Evolutionary conservation across 2,113 vertebrate genomes (phyloP).

Genomic region (Gopherus flavomarginatus): DNA sequence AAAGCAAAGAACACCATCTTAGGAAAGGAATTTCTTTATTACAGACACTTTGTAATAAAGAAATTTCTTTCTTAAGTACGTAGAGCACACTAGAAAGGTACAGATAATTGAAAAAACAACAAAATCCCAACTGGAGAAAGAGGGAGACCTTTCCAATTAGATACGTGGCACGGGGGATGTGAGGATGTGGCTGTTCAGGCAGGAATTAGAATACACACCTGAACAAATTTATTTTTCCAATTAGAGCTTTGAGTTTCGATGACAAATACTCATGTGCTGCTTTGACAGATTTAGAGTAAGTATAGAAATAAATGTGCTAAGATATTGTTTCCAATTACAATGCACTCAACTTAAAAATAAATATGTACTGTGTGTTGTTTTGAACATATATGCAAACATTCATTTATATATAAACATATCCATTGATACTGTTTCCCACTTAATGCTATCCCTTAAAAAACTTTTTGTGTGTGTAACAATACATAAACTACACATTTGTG

Average conservation of each 20-base stretch:
- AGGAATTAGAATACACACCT: background rate
- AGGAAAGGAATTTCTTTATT: no score
- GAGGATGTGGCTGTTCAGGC: background rate
- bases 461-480: no score
- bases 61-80: no score
- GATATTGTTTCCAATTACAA: background rate
- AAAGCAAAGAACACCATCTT: no score
- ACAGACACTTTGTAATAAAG: no score
- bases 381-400: no score
- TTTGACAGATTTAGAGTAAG: background rate
- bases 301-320: background rate
- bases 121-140: background rate
- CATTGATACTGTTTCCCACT: no score
- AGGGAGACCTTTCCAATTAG: background rate
- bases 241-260: background rate
- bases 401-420: no score
- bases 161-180: background rate
- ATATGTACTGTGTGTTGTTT: background rate
- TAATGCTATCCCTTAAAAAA: no score
- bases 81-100: no score
- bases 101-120: no score
- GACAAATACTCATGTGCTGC: accelerated
- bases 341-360: background rate
- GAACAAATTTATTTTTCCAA: background rate
- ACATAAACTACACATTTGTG: no score